Conservation (phyloP, 1,140 invertebrate genomes). For the Drosophila rhopaloa region DNA sequence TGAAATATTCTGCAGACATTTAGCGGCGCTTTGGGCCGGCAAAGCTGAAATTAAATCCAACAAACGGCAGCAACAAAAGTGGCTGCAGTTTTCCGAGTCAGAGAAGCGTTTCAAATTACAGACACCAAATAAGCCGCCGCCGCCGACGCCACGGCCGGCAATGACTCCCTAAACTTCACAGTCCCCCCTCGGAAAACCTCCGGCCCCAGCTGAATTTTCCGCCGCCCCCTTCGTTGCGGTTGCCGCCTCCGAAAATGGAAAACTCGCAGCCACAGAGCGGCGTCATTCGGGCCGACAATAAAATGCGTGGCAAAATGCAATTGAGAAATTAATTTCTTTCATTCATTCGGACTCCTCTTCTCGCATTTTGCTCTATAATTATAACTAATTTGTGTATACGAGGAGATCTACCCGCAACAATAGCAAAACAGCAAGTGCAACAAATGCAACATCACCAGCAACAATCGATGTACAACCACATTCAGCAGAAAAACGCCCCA, state of each 20-base stretch:
- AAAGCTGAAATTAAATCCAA: constrained; percentile 49
- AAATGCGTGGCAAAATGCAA: constrained; percentile 82
- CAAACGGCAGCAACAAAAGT: constrained; percentile 17
- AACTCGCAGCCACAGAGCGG: constrained; percentile 12
- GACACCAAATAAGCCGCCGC: constrained; percentile 80
- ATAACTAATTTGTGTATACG: constrained; percentile 80
- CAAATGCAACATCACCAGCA: constrained; percentile 32
- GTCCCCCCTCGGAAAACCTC: constrained; percentile 7
- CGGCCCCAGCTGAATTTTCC: constrained; percentile 2
- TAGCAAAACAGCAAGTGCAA: constrained; percentile 16
- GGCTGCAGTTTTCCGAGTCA: constrained; percentile 74
- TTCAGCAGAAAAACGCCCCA: constrained; percentile 50
- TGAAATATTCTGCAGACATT: constrained; percentile 78
- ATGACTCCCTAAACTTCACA: constrained; percentile 26
- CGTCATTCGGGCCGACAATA: constrained; percentile 66
- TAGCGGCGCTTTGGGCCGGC: constrained; percentile 76
- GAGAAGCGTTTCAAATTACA: constrained; percentile 84
- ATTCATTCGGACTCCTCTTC: constrained; percentile 60
- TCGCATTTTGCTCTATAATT: constrained; percentile 79
- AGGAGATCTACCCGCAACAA: constrained; percentile 20
- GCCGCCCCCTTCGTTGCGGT: constrained; percentile 42
- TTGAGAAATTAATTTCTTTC: constrained; percentile 81
- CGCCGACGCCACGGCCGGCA: constrained; percentile 32
- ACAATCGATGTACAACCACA: constrained; percentile 25
- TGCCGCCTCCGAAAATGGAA: constrained; percentile 52